Evolutionary conservation across 2,888 invertebrate species (phyloP).

Genomic region (Zaprionus obscuricornis): DNA sequence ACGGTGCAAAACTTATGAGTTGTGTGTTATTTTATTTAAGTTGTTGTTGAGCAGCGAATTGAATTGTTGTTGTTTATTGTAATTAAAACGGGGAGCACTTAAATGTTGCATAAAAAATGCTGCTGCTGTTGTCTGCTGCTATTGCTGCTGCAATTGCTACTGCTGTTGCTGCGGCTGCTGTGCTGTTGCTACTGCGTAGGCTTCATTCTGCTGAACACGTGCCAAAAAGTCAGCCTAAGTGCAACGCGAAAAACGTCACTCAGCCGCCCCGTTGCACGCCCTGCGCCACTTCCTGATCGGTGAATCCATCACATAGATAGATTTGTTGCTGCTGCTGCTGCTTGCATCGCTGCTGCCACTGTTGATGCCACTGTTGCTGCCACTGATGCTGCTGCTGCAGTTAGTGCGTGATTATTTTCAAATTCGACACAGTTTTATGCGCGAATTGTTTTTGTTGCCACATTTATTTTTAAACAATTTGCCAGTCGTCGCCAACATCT

Average conservation of each 20-base stretch:
- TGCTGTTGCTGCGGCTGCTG: not conserved
- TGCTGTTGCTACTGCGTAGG: conserved; percentile 44
- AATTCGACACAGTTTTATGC: conserved; percentile 77
- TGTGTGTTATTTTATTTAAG: conserved; percentile 42
- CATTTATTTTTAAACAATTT: conserved; percentile 69
- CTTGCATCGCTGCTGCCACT: no score
- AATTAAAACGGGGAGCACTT: conserved; percentile 70
- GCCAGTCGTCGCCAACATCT: conserved; percentile 35
- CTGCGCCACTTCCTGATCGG: conserved; percentile 42
- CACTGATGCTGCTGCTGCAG: conserved; percentile 45
- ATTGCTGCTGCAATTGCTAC: conserved; percentile 5
- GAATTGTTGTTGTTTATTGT: conserved; percentile 66
- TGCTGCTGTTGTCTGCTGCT: conserved; percentile 19
- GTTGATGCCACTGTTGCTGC: conserved; percentile 17
- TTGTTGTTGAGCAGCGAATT: conserved; percentile 47
- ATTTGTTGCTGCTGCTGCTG: conserved; percentile 15
- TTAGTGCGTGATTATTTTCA: conserved; percentile 78
- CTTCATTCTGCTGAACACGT: conserved; percentile 71
- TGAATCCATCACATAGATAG: conserved; percentile 43
- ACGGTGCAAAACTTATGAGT: conserved; percentile 41
- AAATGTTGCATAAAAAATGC: conserved; percentile 73
- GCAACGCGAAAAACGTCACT: conserved; percentile 69
- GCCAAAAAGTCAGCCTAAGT: conserved; percentile 63
- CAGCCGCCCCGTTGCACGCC: conserved; percentile 53
- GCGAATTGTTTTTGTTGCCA: conserved; percentile 70